These are phyloP conservation scores for Darevskia mixta DNA, from an alignment of 2,797 vertebrate species.

Conservation along the genomic window DNA sequence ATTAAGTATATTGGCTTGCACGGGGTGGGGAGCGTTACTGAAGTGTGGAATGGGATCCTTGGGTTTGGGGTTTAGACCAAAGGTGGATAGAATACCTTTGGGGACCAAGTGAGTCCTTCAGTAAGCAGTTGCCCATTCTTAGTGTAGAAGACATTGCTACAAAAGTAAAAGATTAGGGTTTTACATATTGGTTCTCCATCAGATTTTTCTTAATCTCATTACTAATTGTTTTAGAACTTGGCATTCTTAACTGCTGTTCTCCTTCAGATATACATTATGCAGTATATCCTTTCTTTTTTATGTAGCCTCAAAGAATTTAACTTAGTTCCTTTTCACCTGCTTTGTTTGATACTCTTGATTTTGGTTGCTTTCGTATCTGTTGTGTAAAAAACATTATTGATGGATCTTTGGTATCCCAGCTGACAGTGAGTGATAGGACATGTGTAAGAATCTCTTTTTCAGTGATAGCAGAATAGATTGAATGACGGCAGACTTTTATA, in stretches of 20 bases:
- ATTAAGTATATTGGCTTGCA: not conserved
- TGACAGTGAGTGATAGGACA: slow-evolving; percentile 55
- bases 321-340: slow-evolving; percentile 36
- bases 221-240: slow-evolving; percentile 49
- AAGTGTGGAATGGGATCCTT: not conserved
- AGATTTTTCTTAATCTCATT: not conserved
- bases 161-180: not conserved
- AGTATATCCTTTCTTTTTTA: slow-evolving; percentile 5
- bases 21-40: too few relatives aligned
- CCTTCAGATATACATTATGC: slow-evolving; percentile 54
- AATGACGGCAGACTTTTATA: slow-evolving; percentile 68
- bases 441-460: slow-evolving; percentile 52
- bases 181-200: not conserved
- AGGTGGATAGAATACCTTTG: not conserved
- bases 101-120: not conserved
- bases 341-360: slow-evolving; percentile 30
- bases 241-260: slow-evolving; percentile 54
- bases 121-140: not conserved
- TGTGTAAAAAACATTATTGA: slow-evolving; percentile 48
- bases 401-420: slow-evolving; percentile 54
- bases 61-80: not conserved
- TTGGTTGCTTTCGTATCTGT: slow-evolving; percentile 38
- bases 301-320: slow-evolving; percentile 51
- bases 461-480: slow-evolving; percentile 50
- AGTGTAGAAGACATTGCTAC: slow-evolving; percentile 19